Percentiles rank a stretch among this genome's conserved stretches.
Conservation (phyloP, 2,888 invertebrate species). For the Phrixothrix hirtus region DNA sequence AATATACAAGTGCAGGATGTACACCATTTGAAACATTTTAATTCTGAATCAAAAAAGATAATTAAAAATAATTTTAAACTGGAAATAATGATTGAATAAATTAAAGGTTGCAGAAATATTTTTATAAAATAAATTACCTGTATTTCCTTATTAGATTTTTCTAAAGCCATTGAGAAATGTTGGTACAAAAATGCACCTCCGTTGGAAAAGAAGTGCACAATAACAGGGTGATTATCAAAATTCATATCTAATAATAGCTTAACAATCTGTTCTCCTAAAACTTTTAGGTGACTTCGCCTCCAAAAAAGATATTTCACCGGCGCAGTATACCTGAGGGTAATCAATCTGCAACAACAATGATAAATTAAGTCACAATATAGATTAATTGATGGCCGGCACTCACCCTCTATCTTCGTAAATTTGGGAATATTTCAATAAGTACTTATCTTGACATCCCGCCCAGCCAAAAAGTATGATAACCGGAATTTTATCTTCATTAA, state of each 20-base stretch:
- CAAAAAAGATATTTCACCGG: conserved; percentile 70
- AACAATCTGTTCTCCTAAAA: conserved; percentile 66
- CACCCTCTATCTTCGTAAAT: conserved; percentile 78
- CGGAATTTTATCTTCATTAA: conserved; percentile 66
- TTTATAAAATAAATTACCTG: too few species aligned
- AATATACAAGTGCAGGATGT: too few species aligned
- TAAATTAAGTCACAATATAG: too few species aligned
- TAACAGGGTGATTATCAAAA: conserved; percentile 70
- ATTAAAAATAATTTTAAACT: too few species aligned
- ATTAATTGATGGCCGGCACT: conserved; percentile 24
- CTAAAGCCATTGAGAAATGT: conserved; percentile 66
- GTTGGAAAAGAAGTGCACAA: conserved; percentile 77
- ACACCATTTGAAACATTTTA: too few species aligned
- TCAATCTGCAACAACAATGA: conserved; percentile 65
- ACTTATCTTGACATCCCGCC: conserved; percentile 79
- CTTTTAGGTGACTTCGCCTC: conserved; percentile 63
- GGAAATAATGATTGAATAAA: too few species aligned
- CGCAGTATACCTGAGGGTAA: conserved; percentile 72
- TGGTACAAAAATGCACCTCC: conserved; percentile 75
- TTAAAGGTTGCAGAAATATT: too few species aligned
- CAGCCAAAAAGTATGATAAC: conserved; percentile 76
- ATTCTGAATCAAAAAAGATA: too few species aligned
- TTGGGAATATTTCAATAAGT: conserved; percentile 76
- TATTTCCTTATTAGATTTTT: too few species aligned
- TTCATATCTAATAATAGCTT: conserved; percentile 68